phyloP scores from a whole-genome alignment of 2,888 invertebrate genomes.

The Amiota communis region DNA sequence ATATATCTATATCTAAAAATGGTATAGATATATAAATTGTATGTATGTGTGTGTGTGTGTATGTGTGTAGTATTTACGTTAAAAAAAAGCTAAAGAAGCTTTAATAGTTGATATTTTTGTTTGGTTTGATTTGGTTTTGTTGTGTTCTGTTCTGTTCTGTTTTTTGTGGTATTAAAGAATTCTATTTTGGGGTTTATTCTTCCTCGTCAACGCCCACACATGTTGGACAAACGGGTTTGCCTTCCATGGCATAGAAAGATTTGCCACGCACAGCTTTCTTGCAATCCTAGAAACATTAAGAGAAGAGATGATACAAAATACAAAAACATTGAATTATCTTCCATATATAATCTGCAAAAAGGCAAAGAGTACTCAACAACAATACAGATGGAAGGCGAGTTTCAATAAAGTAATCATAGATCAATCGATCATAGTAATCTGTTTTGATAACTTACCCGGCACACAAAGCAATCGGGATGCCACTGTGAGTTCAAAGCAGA shows the following conservation, averaged over 20 bases:
- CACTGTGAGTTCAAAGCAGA: slow-evolving; percentile 97
- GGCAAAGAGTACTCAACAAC: slow-evolving; percentile 6
- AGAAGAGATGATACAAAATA: slow-evolving; percentile 37
- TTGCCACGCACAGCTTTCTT: slow-evolving; percentile 93
- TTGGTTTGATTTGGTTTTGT: slow-evolving; percentile 27
- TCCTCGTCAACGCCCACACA: slow-evolving; percentile 94
- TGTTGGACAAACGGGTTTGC: slow-evolving; percentile 94
- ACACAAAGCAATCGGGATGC: slow-evolving; percentile 99
- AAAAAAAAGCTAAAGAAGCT: slow-evolving; percentile 25
- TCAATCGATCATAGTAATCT: slow-evolving; percentile 27
- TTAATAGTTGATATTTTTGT: slow-evolving; percentile 27
- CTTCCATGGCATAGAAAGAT: slow-evolving; percentile 97
- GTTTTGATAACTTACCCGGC: slow-evolving; percentile 85
- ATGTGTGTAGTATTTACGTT: slow-evolving; percentile 5
- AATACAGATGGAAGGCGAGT: slow-evolving; percentile 1
- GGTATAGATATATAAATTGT: slow-evolving; percentile 24
- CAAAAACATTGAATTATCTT: slow-evolving; percentile 28
- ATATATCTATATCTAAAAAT: slow-evolving; percentile 19
- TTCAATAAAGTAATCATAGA: slow-evolving; percentile 12
- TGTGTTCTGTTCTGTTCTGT: slow-evolving; percentile 25
- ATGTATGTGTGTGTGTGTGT: neutral
- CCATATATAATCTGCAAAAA: slow-evolving; percentile 39
- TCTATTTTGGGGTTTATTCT: slow-evolving; percentile 73
- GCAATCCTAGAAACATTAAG: slow-evolving; percentile 84
- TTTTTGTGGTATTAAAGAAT: slow-evolving; percentile 35